Evolutionary conservation across 2,797 vertebrate species (phyloP).

Genomic region (Pseudochirops cupreus): DNA sequence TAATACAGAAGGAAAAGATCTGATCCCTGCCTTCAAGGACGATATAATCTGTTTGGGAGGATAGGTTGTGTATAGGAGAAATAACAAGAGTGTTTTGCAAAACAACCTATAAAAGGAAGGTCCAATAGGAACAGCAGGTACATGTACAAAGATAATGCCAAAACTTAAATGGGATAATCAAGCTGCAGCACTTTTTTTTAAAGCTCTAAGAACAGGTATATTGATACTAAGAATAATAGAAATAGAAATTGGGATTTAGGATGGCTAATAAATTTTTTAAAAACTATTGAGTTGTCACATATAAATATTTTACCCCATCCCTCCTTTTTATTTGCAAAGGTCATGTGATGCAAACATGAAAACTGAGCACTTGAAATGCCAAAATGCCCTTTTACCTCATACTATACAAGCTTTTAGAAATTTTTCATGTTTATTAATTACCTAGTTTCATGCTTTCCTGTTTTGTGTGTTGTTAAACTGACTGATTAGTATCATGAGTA

Average conservation of each 20-base stretch:
- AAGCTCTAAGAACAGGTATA: slow-evolving; percentile 52
- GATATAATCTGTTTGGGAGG: background rate
- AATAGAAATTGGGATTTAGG: slow-evolving; percentile 48
- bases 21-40: slow-evolving; percentile 10
- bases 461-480: slow-evolving; percentile 39
- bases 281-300: slow-evolving; percentile 27
- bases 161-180: slow-evolving; percentile 33
- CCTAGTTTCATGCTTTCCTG: slow-evolving; percentile 51
- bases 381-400: slow-evolving; percentile 17
- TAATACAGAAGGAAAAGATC: background rate
- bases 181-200: slow-evolving; percentile 39
- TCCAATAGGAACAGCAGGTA: background rate
- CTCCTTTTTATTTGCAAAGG: slow-evolving; percentile 10
- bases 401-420: slow-evolving; percentile 28
- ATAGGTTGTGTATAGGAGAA: slow-evolving; percentile 30
- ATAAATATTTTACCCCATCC: slow-evolving; percentile 49
- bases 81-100: slow-evolving; percentile 24
- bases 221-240: slow-evolving; percentile 41
- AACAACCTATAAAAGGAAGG: background rate
- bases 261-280: slow-evolving; percentile 22
- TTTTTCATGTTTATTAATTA: slow-evolving; percentile 47
- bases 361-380: slow-evolving; percentile 51
- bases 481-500: slow-evolving; percentile 43
- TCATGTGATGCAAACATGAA: slow-evolving; percentile 47
- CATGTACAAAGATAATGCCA: slow-evolving; percentile 13